These are phyloP conservation scores for Cryptocheilus praepositus DNA, from an alignment of 2,888 invertebrate species.

Conservation along the genomic window DNA sequence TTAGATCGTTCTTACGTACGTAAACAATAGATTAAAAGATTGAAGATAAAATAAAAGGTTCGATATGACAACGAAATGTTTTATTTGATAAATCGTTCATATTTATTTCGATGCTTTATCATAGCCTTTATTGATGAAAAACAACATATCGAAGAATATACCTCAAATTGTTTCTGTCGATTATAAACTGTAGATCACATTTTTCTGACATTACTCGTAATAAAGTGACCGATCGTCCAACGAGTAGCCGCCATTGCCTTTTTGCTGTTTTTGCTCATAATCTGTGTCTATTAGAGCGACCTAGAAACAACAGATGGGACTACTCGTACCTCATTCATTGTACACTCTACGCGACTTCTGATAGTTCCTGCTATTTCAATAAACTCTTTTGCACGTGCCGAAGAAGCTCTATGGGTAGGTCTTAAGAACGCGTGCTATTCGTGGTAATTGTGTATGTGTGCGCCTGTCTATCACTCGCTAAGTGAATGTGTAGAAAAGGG, in stretches of 20 bases:
- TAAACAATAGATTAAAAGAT: neutral
- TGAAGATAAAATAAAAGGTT: too few species aligned
- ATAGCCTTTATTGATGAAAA: slow-evolving; percentile 3
- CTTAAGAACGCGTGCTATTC: too few species aligned
- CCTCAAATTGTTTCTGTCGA: slow-evolving; percentile 44
- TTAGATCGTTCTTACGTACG: neutral
- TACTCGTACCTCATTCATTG: neutral
- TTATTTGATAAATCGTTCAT: slow-evolving; percentile 12
- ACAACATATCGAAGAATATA: slow-evolving; percentile 26
- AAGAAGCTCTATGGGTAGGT: too few species aligned
- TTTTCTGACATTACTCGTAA: slow-evolving; percentile 53
- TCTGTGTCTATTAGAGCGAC: slow-evolving; percentile 45
- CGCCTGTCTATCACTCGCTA: too few species aligned
- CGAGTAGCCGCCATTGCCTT: slow-evolving; percentile 65
- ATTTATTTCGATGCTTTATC: too few species aligned
- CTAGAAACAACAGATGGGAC: slow-evolving; percentile 8
- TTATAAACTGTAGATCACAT: slow-evolving; percentile 55
- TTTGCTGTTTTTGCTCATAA: slow-evolving; percentile 53
- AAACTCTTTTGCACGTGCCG: too few species aligned
- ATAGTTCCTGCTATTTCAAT: too few species aligned
- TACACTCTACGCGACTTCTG: too few species aligned
- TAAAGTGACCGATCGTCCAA: slow-evolving; percentile 49
- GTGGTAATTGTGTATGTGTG: too few species aligned
- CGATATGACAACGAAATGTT: neutral
- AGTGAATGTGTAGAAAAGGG: too few species aligned